Evolutionary conservation across 2,888 invertebrate species (phyloP), one percentile per base, ranked within the genome.

Genomic region (Carcina quercana): DNA sequence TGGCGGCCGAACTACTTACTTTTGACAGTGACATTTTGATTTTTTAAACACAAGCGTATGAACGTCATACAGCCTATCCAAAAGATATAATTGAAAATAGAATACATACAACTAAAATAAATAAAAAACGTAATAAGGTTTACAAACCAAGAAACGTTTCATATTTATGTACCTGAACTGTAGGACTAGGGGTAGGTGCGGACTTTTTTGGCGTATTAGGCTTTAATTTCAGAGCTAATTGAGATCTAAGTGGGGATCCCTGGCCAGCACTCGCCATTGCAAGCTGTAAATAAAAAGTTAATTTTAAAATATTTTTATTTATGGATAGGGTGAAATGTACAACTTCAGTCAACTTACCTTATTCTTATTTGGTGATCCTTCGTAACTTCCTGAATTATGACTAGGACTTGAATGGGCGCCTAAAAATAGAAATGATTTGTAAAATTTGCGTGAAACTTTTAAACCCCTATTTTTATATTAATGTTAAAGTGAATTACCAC

Each of bases 221-320:
- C 72, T 88, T 88, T 40, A 90, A 71, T 72, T 90, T 91, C 48
- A 91, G 74, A 32, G 89, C 90, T 49, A 91, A 74, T 63, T 89
- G 89, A 32, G 89, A 90, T 49, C 92, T 85, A 32, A 91, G 75
- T 3, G 92, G 92, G 8, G 92, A 92, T 15, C 92, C 91, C 62
- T 91, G 90, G 19, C 91, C 91, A 37, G 87, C 88, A 54, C 85
- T 83, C 10, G 86, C 74, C 67, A 85, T 72, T 32, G 74, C 59
- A 35, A 82, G 53, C 84, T 84, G 52, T 54, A 67, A 69, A 42
- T 41, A 33, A 47, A 30, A n/a, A 34, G 30, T 34, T 13, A 25
- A 13, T 32, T 31, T 30, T 28, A 15, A 24, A 7, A 28, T 14
- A 8, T 19, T 14, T 13, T 17, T 30, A n/a, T 13, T n/a, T 14